These are phyloP conservation scores for Oscheius sp. DNA, from an alignment of 2,888 invertebrate species.

Conservation along the genomic window DNA sequence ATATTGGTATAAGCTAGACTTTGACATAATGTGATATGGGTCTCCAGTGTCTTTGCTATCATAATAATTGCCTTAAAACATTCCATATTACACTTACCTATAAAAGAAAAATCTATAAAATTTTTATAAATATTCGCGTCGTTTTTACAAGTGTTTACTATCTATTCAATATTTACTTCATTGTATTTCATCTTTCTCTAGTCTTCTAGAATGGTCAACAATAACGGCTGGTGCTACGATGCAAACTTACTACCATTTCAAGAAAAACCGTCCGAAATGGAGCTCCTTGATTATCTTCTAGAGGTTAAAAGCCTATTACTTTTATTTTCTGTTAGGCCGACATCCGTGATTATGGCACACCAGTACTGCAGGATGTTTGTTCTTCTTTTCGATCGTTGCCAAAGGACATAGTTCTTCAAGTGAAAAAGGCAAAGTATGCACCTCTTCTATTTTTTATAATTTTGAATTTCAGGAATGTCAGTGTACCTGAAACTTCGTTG, in stretches of 20 bases:
- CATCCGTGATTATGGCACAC: constrained; percentile 3
- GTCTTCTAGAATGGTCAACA: too few relatives aligned
- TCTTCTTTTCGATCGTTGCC: neutral
- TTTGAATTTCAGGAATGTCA: neutral
- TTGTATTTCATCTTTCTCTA: too few relatives aligned
- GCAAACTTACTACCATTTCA: too few relatives aligned
- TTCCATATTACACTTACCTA: too few relatives aligned
- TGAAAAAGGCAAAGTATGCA: constrained; percentile 1
- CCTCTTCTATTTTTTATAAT: neutral
- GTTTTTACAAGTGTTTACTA: too few relatives aligned
- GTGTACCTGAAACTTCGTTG: constrained; percentile 2
- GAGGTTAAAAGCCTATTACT: too few relatives aligned
- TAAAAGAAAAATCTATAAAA: neutral
- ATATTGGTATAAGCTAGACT: constrained; percentile 3
- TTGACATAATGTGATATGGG: constrained; percentile 8
- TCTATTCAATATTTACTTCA: too few relatives aligned
- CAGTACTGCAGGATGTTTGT: neutral
- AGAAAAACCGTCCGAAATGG: neutral
- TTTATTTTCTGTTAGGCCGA: neutral
- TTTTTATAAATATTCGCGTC: neutral
- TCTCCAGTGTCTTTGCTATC: constrained; percentile 9
- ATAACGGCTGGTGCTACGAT: too few relatives aligned
- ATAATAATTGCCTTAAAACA: too few relatives aligned
- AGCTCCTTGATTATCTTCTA: neutral
- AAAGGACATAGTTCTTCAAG: constrained; percentile 7